A percentile compares a stretch with the other conserved stretches of the same genome.
These are phyloP conservation scores for Ophiothrix spiculata DNA, from an alignment of 35 echinoderm and acorn worm species.

Conservation along the genomic window DNA sequence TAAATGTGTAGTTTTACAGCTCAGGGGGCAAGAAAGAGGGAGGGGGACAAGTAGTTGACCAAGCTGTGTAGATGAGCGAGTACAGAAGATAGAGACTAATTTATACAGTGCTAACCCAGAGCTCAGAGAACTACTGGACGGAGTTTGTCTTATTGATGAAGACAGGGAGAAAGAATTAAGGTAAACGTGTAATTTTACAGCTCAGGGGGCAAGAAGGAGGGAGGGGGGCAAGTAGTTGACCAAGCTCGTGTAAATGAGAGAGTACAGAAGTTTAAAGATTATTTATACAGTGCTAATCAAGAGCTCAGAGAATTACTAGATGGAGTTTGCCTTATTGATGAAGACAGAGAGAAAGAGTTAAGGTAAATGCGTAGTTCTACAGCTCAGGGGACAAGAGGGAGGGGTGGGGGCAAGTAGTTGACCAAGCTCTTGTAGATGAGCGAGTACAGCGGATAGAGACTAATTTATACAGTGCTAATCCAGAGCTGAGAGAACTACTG, in stretches of 20 bases:
- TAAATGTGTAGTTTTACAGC: too few species aligned
- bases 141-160: conserved; percentile 26
- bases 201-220: too few species aligned
- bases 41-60: too few species aligned
- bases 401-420: too few species aligned
- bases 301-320: conserved; percentile 56
- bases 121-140: conserved; percentile 47
- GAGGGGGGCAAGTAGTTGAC: too few species aligned
- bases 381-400: too few species aligned
- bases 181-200: too few species aligned
- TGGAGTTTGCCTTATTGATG: conserved; percentile 20
- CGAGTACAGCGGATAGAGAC: conserved; percentile 52
- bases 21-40: too few species aligned
- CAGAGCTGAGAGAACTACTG: conserved; percentile 54
- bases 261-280: conserved; percentile 46
- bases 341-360: conserved; percentile 66
- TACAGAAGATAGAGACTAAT: conserved; percentile 52
- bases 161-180: conserved; percentile 73
- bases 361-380: too few species aligned
- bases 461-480: conserved; percentile 56
- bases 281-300: conserved; percentile 57
- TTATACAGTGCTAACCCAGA: conserved; percentile 64
- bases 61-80: conserved; percentile 69
- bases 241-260: conserved; percentile 45
- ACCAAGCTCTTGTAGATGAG: conserved; percentile 47